Evolutionary conservation across 53 echinoderm and acorn worm genomes (phyloP).

Genomic region (Echinometra lucunter): DNA sequence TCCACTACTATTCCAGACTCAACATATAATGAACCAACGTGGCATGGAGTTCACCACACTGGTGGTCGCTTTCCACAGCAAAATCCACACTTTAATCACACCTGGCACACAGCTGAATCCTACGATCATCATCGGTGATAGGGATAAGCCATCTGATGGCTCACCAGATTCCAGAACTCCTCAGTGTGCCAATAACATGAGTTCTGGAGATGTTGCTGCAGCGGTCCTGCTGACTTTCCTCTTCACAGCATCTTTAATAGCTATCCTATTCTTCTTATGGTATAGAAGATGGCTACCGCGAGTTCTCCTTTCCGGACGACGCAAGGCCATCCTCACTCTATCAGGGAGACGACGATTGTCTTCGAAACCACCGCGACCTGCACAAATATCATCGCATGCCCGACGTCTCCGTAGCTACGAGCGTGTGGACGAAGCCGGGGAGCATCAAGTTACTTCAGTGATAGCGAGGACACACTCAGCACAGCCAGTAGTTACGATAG

Average conservation of each 20-base stretch:
- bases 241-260: conserved; percentile 71
- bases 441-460: conserved; percentile 78
- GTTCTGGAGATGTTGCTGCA: conserved; percentile 72
- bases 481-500: conserved; percentile 80
- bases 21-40: not conserved
- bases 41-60: not conserved
- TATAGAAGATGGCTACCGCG: conserved; percentile 80
- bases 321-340: conserved; percentile 67
- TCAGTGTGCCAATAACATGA: conserved; percentile 29
- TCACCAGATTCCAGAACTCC: conserved; percentile 31
- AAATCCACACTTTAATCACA: conserved; percentile 49
- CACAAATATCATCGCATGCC: conserved; percentile 63
- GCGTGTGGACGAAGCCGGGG: conserved; percentile 80
- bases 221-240: conserved; percentile 83
- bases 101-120: conserved; percentile 66
- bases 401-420: conserved; percentile 77
- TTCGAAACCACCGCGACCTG: conserved; percentile 69
- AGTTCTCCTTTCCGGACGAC: conserved; percentile 60
- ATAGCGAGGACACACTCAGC: conserved; percentile 77
- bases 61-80: conserved; percentile 24
- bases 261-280: conserved; percentile 76
- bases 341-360: conserved; percentile 70
- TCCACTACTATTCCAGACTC: conserved; percentile 33
- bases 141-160: not conserved
- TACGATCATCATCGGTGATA: conserved; percentile 38